Evolutionary conservation across 1,140 invertebrate genomes (phyloP).

Genomic region (Scaptomyza hsui): DNA sequence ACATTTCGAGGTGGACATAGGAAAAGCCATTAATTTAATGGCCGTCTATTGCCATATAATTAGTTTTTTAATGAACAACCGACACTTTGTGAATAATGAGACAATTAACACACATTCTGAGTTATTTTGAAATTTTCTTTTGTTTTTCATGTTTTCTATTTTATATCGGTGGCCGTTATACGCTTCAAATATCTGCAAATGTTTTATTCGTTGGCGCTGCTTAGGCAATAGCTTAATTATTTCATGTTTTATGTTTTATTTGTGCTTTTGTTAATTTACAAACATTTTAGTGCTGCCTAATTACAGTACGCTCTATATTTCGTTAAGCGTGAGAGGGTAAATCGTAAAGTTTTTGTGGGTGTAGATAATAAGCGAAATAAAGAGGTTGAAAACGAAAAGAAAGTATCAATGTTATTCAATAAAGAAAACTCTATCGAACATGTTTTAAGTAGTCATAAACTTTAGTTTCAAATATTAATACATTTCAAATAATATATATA

Average conservation of each 20-base stretch:
- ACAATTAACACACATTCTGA: conserved; percentile 44
- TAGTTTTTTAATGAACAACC: conserved; percentile 10
- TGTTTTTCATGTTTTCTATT: conserved; percentile 12
- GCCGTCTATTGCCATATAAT: conserved; percentile 7
- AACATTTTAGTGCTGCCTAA: conserved; percentile 69
- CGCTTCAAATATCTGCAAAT: conserved; percentile 1
- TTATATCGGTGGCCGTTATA: conserved; percentile 4
- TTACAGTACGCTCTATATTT: conserved; percentile 69
- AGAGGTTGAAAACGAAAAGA: too few species aligned
- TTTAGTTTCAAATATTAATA: too few species aligned
- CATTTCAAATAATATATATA: too few species aligned
- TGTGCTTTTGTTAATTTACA: conserved; percentile 69
- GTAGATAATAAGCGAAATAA: not conserved
- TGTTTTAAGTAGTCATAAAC: too few species aligned
- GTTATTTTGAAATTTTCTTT: conserved; percentile 25
- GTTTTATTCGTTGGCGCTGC: conserved; percentile 20
- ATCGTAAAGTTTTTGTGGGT: not conserved
- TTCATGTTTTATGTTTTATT: conserved; percentile 58
- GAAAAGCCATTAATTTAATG: conserved; percentile 24
- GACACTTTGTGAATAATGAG: conserved; percentile 8
- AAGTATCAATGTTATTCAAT: too few species aligned
- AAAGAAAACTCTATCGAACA: too few species aligned
- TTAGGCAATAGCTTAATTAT: conserved; percentile 44
- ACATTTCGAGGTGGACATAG: not conserved
- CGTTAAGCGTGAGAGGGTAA: conserved; percentile 26